Conservation (phyloP, 2,888 invertebrate species). For the Aplocera efformata region DNA sequence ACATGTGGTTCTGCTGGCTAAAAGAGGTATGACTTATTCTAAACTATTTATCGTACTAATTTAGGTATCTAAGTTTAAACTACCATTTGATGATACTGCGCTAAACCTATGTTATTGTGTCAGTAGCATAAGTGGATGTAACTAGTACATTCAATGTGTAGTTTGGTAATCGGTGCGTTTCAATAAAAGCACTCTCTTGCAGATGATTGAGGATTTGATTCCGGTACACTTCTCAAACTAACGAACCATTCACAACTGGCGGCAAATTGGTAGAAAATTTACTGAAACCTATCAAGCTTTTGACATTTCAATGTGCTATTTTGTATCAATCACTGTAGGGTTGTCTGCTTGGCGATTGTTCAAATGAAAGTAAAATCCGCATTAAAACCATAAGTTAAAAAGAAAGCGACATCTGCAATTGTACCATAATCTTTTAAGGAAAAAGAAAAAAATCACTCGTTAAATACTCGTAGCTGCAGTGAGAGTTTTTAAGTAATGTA, state of each 20-base stretch:
- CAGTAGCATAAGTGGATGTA: constrained; percentile 25
- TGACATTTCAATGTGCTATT: constrained; percentile 64
- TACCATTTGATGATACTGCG: too few relatives aligned
- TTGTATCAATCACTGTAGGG: constrained; percentile 45
- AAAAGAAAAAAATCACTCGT: too few relatives aligned
- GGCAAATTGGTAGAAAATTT: constrained; percentile 67
- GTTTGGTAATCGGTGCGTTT: constrained; percentile 27
- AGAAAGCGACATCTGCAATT: too few relatives aligned
- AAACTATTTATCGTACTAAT: too few relatives aligned
- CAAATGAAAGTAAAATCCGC: constrained; percentile 14
- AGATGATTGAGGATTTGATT: constrained; percentile 63
- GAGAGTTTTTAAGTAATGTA: constrained; percentile 25
- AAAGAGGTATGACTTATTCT: constrained; percentile 71
- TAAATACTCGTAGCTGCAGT: too few relatives aligned
- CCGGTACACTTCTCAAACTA: constrained; percentile 75
- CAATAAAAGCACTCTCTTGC: constrained; percentile 34
- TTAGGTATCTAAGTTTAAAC: too few relatives aligned
- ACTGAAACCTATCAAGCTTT: constrained; percentile 54
- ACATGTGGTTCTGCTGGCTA: constrained; percentile 84
- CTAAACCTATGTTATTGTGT: constrained; percentile 12
- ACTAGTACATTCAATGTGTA: constrained; percentile 36
- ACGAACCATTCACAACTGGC: constrained; percentile 61
- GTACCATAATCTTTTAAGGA: constrained; percentile 3
- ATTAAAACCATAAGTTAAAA: too few relatives aligned
- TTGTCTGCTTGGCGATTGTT: constrained; percentile 33